Base-by-base conservation (phyloP, 2,797 vertebrate species). In the Semotilus atromaculatus region DNA sequence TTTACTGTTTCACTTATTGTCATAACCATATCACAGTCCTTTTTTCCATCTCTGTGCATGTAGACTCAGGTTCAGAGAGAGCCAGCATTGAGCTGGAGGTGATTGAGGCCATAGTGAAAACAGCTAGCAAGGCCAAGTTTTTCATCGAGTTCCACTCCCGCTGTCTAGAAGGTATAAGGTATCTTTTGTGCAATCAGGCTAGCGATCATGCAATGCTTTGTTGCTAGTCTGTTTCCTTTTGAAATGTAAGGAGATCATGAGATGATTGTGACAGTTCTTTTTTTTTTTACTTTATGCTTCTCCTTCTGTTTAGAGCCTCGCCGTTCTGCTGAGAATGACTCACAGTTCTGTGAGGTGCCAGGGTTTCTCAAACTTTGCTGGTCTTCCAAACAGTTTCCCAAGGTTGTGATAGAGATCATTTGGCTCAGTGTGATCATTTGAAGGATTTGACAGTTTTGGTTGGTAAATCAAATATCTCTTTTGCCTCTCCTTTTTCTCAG, bases 141-240 rank as follows among this genome's bases (percentile, higher is more conserved):
- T 96, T 95, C 88, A 95, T 96, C 53, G 96, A 97, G 88, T 96
- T 96, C 89, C 90, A 94, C 82, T 96, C 96, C 0, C 88, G 92
- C 72, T 96, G 95, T 87, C 92, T 97, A 0, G 95, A 96, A 94
- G 96, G 96, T 96, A 75, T 38, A 96, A 94, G 96, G 96, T 96
- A 75, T 36, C 7, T 72, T 73, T 85, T 82, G 7, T 82, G 67
- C 29, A 48, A 19, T 26, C 11, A 70, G 38, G 19, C 36, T 53
- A n/a, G 48, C 1, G 45, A 31, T 9, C 71, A 55, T 64, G 29
- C 58, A 58, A 1, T 38, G 29, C 4, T 55, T 21, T 77, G 5
- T 70, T 78, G 26, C 55, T 29, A 29, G 36, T 38, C 36, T 40
- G 34, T n/a, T 66, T 80, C 67, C 58, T 87, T 53, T 43, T 53